phyloP scores from a whole-genome alignment of 2,797 vertebrate species.

The Dendrocincla fuliginosa region DNA sequence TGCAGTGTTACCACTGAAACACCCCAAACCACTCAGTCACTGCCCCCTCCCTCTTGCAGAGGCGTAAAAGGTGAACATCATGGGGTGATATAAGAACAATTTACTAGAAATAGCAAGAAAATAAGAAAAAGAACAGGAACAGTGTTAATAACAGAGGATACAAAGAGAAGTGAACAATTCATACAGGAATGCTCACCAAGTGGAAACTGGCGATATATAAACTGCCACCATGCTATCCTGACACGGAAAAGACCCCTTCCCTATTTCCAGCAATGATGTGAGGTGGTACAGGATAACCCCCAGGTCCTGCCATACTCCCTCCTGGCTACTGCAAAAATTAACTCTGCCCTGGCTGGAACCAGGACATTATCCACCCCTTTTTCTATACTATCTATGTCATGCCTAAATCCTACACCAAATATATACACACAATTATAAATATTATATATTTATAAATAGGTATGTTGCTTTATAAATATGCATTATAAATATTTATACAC shows the following conservation, averaged over 20 bases:
- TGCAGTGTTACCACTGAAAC: neutral
- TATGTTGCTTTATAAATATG: neutral
- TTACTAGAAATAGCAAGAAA: neutral
- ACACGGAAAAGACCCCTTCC: neutral
- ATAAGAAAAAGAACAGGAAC: neutral
- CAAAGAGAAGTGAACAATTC: fast-evolving
- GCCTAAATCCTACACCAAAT: neutral
- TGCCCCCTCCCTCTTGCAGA: neutral
- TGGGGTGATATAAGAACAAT: neutral
- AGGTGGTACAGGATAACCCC: neutral
- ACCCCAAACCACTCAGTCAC: neutral
- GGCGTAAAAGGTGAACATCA: neutral
- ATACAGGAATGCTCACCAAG: fast-evolving
- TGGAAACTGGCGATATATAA: neutral
- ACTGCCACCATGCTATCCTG: fast-evolving
- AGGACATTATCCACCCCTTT: neutral
- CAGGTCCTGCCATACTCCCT: neutral
- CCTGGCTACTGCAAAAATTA: neutral
- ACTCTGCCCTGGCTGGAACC: neutral
- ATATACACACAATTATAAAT: neutral
- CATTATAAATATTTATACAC: neutral
- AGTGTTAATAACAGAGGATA: neutral
- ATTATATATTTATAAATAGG: neutral
- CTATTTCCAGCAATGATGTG: neutral
- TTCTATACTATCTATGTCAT: neutral